Base-by-base conservation (phyloP, 2,888 invertebrate genomes). In the Carterocephalus palaemon region DNA sequence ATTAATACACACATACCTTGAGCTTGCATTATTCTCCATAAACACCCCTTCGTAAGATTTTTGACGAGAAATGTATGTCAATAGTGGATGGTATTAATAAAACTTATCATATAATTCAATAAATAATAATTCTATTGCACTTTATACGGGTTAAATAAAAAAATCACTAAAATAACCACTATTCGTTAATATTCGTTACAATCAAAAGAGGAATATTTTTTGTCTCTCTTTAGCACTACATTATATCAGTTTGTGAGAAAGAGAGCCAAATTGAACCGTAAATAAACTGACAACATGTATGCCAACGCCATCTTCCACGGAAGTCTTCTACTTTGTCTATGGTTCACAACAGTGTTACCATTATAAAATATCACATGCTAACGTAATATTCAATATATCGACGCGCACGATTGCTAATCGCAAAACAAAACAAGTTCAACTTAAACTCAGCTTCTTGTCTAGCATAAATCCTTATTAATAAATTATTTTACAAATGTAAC, bases 121-220 rank as follows among this genome's bases (percentile, higher is more conserved):
- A 68, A 53, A 59, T 60, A 58, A 58, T 51, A 48, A 51, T 57
- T n/a, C n/a, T n/a, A 79, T 76, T 75, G 70, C 76, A 82, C 81
- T 61, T 33, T 52, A 60, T 61, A 60, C 57, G 52, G 48, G 54
- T 61, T 63, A 72, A 76, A 74, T 75, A 75, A 72, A 75, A 70
- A 70, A 71, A 76, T 53, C 64, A 67, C 62, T 65, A 67, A 69
- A 73, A 67, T 72, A 73, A 75, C 73, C 80, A 80, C 82, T 72
- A 76, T 78, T 78, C 85, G 86, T 85, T 85, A 84, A 60, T 76
- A 75, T 76, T 75, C 85, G 86, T 86, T 86, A 85, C 67, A 82
- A 73, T 82, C 78, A 83, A 86, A 85, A 67, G 65, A 55, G 62
- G 60, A n/a, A 60, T 52, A 55, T 70, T 34, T 24, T 41, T 56